Conservation (phyloP, 2,113 vertebrate genomes). For the Formicarius rufipectus region DNA sequence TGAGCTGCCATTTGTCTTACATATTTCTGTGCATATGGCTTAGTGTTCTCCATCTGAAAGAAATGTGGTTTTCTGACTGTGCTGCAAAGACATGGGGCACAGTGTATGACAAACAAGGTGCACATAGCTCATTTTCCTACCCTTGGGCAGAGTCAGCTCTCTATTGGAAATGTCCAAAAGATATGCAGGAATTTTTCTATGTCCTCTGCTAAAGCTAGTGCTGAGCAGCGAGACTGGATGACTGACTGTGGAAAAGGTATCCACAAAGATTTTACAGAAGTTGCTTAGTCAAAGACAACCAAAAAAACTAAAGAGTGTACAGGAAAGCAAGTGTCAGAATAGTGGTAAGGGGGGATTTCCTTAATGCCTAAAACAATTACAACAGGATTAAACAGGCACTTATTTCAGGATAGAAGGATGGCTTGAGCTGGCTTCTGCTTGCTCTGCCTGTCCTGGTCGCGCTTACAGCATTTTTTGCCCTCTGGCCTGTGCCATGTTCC, state of each 20-base stretch:
- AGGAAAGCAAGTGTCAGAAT: background rate
- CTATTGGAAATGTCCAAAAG: background rate
- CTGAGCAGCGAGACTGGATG: background rate
- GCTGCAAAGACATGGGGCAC: background rate
- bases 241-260: background rate
- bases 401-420: background rate
- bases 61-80: background rate
- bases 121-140: background rate
- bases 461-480: background rate
- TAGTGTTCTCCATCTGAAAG: background rate
- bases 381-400: background rate
- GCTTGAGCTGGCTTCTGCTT: background rate
- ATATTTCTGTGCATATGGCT: background rate
- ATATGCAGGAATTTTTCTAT: background rate
- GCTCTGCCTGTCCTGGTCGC: background rate
- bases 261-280: background rate
- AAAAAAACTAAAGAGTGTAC: background rate
- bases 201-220: background rate
- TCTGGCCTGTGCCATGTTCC: background rate
- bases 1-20: background rate
- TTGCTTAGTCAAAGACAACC: background rate
- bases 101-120: background rate
- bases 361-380: background rate
- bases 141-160: background rate
- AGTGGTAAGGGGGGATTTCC: background rate